These are phyloP conservation scores for Pogonophryne albipinna DNA, from an alignment of 2,797 vertebrate species.

Conservation along the genomic window DNA sequence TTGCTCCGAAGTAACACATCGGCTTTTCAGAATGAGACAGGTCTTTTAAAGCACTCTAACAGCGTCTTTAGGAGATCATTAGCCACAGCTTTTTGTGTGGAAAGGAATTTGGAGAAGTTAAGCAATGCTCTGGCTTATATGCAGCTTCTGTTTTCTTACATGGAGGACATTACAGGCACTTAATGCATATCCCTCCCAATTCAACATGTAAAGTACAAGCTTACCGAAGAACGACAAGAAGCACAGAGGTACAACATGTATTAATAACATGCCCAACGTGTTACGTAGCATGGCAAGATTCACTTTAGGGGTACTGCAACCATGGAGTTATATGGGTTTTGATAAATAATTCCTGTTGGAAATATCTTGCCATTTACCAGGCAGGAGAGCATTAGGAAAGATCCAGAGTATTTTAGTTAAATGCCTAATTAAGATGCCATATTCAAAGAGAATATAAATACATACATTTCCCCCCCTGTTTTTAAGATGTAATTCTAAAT, in stretches of 20 bases:
- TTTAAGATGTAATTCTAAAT: too few species aligned
- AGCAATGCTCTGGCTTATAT: background rate
- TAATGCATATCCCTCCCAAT: background rate
- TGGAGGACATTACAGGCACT: background rate
- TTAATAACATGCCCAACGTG: background rate
- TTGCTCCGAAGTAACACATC: background rate
- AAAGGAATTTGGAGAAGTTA: constrained; percentile 3
- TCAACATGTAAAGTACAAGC: background rate
- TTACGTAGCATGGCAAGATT: background rate
- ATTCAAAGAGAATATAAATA: too few species aligned
- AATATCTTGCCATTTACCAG: background rate
- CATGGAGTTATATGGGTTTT: background rate
- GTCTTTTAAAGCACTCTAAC: background rate
- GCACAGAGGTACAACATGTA: background rate
- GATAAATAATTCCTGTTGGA: too few species aligned
- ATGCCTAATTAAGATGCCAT: too few species aligned
- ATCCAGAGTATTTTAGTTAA: too few species aligned
- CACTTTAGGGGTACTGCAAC: background rate
- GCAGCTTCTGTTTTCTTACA: background rate
- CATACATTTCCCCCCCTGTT: too few species aligned
- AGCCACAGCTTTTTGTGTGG: background rate
- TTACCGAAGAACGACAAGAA: background rate
- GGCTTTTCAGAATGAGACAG: background rate
- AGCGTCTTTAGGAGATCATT: background rate
- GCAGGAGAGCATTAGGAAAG: background rate